Evolutionary conservation across 2,888 invertebrate species (phyloP), one percentile per base, ranked within the genome.

Genomic region (Drosophila kambysellisi): DNA sequence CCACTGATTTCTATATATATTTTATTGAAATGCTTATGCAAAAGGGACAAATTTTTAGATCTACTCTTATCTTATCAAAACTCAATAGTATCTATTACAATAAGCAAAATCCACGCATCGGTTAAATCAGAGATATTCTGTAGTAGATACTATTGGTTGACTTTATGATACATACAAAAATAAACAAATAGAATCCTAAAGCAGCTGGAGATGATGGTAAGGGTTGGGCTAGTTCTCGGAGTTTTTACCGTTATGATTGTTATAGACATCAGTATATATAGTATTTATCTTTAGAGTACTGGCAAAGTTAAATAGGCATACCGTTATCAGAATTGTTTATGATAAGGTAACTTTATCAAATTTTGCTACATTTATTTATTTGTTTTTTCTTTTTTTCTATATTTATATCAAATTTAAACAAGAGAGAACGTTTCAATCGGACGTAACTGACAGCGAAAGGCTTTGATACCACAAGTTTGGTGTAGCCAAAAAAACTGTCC

Each of bases 261-360:
- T 9, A 5, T 9, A 50, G 17, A 30, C 50, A 30, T 50, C 50
- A 20, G 8, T 56, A 12, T 25, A 37, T 39, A 39, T n/a, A 35
- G 6, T 3, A 39, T 41, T 30, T n/a, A 41, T 56, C 56, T 56
- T n/a, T 15, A 43, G 41, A 30, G 39, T 56, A 41, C 41, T 32
- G n/a, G 29, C 29, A 17, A 39, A 39, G 17, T 6, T 29, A 48
- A 48, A 29, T 7, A 11, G 6, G 0, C 15, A 15, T 25, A 35
- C 20, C 3, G 15, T 25, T 8, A 37, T 17, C 25, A 37, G n/a
- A 7, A 37, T 17, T 7, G 53, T 37, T 17, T 9, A 30, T 39
- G 17, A 32, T 17, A n/a, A 32, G n/a, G 43, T 20, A 43, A 11
- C 2, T 30, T 30, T 30, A 5, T 30, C 11, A n/a, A 12, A 30